phyloP scores from a whole-genome alignment of 2,888 invertebrate genomes.

The Crossocerus cetratus region DNA sequence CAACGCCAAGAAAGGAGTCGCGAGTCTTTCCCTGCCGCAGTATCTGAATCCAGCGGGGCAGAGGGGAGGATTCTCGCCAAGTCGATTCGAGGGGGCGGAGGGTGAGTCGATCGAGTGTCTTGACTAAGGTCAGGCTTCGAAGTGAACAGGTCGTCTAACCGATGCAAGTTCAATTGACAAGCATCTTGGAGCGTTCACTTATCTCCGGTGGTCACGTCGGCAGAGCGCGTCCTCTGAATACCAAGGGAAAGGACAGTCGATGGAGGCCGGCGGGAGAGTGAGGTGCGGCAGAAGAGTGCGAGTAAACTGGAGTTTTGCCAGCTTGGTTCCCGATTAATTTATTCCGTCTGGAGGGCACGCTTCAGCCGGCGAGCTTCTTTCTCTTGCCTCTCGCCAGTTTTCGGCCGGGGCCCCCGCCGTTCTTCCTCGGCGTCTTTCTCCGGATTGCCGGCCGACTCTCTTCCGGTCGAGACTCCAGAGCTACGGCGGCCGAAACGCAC shows the following conservation, averaged over 20 bases:
- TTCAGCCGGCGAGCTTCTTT: constrained; percentile 5
- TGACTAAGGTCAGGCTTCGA: no score
- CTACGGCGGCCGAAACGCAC: constrained; percentile 23
- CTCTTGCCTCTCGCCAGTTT: not conserved
- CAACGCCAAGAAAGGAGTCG: no score
- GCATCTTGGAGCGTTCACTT: not conserved
- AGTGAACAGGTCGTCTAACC: not conserved
- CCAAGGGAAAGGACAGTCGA: not conserved
- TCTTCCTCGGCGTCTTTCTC: not conserved
- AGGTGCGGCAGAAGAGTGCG: constrained; percentile 17
- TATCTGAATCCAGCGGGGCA: no score
- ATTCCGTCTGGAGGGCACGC: constrained; percentile 49
- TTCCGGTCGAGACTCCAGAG: constrained; percentile 14
- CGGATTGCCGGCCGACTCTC: constrained; percentile 3
- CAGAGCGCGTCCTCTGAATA: not conserved
- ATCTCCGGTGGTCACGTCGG: not conserved
- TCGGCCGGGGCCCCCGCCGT: not conserved
- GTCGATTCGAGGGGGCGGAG: no score
- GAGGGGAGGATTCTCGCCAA: no score
- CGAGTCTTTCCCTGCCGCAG: no score
- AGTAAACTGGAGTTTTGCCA: constrained; percentile 53
- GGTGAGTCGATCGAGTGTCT: no score
- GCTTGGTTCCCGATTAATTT: constrained; percentile 57
- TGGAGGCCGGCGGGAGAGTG: not conserved
- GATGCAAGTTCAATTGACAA: not conserved